Base-by-base conservation (phyloP, 92 coral and sea anemone genomes). In the Micromussa lordhowensis region DNA sequence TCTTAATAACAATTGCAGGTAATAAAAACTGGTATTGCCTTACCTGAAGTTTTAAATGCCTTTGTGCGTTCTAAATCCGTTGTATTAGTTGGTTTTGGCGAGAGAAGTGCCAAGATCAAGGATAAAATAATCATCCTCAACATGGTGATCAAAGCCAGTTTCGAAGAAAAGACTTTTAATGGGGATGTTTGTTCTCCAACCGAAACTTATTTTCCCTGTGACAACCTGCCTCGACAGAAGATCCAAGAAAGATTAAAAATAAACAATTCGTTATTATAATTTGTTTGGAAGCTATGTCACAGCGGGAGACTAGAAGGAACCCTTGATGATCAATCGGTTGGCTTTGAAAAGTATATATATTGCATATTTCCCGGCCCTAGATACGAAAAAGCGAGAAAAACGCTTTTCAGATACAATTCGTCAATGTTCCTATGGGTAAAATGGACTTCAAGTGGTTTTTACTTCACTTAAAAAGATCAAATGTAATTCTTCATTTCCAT, bases 341-440 rank as follows among this genome's bases (percentile, higher is more conserved):
- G 51, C 10, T 74, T 79, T 79, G 31, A 53, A 69, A 69, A 69
- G 38, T 38, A 82, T 24, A 29, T 28, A 19, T 68, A 68, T 35
- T 19, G 14, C 86, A 82, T 82, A 68, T 71, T 84, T 84, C 26
- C 32, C 6, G 53, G 81, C 81, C 81, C 38, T 84, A 54, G 88
- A 73, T 74, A 58, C 30, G 26, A 30, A 49, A 53, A 31, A 28
- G 30, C 51, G 15, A 2, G 14, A 17, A 13, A 30, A 68, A 24
- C 32, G 71, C 2, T 21, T 44, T 24, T 13, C 12, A 22, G 29
- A 61, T 61, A 22, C 68, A 61, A 61, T 61, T 61, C 68, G 10
- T 61, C 68, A 61, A 28, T 6, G 78, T 34, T 34, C 8, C 78
- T 74, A 38, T 40, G 78, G 78, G 38, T 74, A 36, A 15, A 18